These are phyloP conservation scores for Lates japonicus DNA, from an alignment of 2,797 vertebrate species.

Conservation along the genomic window DNA sequence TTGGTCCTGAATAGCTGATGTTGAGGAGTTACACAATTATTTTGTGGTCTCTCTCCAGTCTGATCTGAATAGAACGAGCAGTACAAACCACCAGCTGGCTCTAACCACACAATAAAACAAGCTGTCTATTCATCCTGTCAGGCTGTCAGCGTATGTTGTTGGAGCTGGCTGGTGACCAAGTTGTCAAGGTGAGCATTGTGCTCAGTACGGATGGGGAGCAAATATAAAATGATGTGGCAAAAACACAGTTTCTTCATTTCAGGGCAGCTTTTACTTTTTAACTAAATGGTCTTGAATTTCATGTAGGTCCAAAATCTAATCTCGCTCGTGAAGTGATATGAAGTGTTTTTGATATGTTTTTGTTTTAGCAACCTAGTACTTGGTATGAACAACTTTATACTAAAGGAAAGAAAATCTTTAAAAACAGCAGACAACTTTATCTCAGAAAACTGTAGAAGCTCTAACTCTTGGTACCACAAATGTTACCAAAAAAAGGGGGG, in stretches of 20 bases:
- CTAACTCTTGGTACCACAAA: neutral
- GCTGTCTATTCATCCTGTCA: constrained; percentile 59
- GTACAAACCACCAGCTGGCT: constrained; percentile 44
- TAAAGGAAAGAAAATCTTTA: neutral
- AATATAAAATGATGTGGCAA: neutral
- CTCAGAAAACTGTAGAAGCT: neutral
- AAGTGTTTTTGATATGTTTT: neutral
- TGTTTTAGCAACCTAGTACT: neutral
- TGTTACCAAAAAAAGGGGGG: neutral
- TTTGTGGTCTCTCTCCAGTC: neutral
- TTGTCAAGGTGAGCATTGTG: constrained; percentile 37
- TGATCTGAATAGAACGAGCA: constrained; percentile 14
- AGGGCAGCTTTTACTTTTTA: neutral
- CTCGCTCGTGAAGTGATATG: neutral
- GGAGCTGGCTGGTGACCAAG: neutral
- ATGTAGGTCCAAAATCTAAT: neutral
- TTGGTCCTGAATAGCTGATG: neutral
- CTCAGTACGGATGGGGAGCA: neutral
- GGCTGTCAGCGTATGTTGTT: constrained; percentile 4
- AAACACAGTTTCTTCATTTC: neutral
- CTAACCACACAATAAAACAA: constrained; percentile 50
- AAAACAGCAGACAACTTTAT: neutral
- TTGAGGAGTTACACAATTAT: constrained; percentile 28
- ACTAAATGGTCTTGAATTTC: neutral
- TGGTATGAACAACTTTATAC: neutral